Conservation (phyloP, 35 echinoderm and acorn worm species). For the Heliocidaris tuberculata region DNA sequence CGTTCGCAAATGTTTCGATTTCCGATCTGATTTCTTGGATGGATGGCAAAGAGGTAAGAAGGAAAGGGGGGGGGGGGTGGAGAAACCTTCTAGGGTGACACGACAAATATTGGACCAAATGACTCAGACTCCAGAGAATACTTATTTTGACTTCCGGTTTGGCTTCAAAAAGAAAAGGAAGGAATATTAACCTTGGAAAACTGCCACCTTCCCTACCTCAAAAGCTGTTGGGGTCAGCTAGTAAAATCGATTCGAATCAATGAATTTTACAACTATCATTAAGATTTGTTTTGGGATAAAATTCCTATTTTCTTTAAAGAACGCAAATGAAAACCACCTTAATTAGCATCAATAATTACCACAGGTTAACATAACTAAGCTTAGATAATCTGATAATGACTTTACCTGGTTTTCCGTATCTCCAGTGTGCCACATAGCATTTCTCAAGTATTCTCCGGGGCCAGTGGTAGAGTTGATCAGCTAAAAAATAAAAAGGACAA, state of each 20-base stretch:
- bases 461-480: constrained; percentile 94
- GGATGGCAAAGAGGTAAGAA: neutral
- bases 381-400: too few species aligned
- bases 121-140: neutral
- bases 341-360: too few species aligned
- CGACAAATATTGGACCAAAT: neutral
- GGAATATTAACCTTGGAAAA: constrained; percentile 11
- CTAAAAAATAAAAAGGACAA: constrained; percentile 54
- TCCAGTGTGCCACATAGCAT: constrained; percentile 99
- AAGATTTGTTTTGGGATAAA: neutral
- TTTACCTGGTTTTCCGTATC: constrained; percentile 85
- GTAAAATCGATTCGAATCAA: neutral
- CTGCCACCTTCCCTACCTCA: neutral
- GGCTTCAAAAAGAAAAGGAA: constrained; percentile 11
- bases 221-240: neutral
- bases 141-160: constrained; percentile 10
- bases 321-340: too few species aligned
- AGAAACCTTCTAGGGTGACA: neutral
- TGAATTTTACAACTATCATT: neutral
- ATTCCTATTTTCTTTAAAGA: too few species aligned
- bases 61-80: neutral
- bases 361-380: too few species aligned
- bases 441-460: constrained; percentile 91
- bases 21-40: constrained; percentile 25
- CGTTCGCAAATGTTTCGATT: constrained; percentile 3